Evolutionary conservation across 23 tunicate species (phyloP), one percentile per base, ranked within the genome.

Genomic region (Trididemnum miniatum): DNA sequence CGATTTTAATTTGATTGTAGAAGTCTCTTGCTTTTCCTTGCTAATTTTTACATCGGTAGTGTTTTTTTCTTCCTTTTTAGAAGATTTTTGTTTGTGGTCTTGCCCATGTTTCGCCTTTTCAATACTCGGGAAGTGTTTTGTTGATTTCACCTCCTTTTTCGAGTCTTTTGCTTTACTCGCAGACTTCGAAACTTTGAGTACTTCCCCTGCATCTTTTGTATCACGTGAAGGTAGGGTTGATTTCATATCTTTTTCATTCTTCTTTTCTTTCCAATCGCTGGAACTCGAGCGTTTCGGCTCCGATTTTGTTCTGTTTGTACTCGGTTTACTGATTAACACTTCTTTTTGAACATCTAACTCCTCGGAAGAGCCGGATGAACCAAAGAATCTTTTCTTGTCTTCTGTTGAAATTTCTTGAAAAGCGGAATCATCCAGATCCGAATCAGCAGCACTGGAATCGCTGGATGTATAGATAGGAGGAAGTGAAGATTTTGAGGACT

Each of bases 401-500:
- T 77, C 82, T 28, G 66, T 37, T 25, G 54, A 26, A 3, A 77
- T 52, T 20, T 52, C 51, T 12, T 18, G 7, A 37, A 52, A 54
- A 0, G 25, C 22, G 25, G 1, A 59, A 24, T 20, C 34, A 12
- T 31, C 83, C 27, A 40, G 29, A 29, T 83, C 81, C 25, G 4
- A 27, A 37, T 84, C 88, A 29, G 57, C 24, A 36, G 23, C 77
- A 35, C 38, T 26, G 32, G 87, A 83, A 35, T 71, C 62, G 52
- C 80, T 83, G 23, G 82, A 75, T 62, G 88, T 52, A 76, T 84
- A 84, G 39, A 84, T 84, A 66, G 4, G 27, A 12, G 39, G 18
- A 9, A 33, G 23, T 4, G 39, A 7, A 2, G 44, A 35, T 20
- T 77, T 51, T 36, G 49, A 9, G 4, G 66, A 54, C 30, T 77